Percentiles rank a stretch among this genome's conserved stretches.
Conservation (phyloP, 2,113 vertebrate species). For the Colistium nudipinnis region DNA sequence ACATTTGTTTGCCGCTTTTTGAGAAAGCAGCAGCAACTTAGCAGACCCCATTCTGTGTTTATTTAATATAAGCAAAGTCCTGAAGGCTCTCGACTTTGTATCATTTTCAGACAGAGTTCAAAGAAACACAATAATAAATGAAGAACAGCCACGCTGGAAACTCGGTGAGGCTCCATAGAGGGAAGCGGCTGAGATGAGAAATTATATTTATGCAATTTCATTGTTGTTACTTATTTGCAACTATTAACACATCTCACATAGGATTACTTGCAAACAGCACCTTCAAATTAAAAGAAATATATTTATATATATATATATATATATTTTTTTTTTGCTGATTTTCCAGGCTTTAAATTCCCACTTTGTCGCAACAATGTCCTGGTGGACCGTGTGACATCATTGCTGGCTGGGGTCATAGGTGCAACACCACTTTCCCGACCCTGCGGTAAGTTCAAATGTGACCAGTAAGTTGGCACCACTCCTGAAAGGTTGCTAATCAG, state of each 20-base stretch:
- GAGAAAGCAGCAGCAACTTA: background rate
- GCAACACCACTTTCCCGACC: background rate
- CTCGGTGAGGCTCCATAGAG: background rate
- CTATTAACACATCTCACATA: too few species aligned
- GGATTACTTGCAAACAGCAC: too few species aligned
- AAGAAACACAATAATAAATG: background rate
- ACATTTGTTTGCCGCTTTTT: slow-evolving; percentile 4
- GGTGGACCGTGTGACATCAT: slow-evolving; percentile 2
- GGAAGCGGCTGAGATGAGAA: background rate
- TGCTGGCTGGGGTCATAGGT: background rate
- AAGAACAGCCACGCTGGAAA: background rate
- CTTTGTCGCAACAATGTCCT: background rate
- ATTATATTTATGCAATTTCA: too few species aligned
- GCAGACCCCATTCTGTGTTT: too few species aligned
- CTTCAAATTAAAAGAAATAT: too few species aligned
- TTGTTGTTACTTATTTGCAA: too few species aligned
- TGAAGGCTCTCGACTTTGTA: slow-evolving; percentile 22
- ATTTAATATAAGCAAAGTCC: slow-evolving; percentile 35
- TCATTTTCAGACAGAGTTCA: slow-evolving; percentile 1
- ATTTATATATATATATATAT: too few species aligned
- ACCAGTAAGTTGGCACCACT: slow-evolving; percentile 9
- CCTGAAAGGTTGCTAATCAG: slow-evolving; percentile 4
- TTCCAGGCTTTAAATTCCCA: background rate
- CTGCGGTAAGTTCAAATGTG: background rate
- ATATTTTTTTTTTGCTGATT: background rate